Percentiles rank a stretch among this genome's conserved stretches.
Conservation (phyloP, 2,113 vertebrate species). For the Neofelis nebulosa region DNA sequence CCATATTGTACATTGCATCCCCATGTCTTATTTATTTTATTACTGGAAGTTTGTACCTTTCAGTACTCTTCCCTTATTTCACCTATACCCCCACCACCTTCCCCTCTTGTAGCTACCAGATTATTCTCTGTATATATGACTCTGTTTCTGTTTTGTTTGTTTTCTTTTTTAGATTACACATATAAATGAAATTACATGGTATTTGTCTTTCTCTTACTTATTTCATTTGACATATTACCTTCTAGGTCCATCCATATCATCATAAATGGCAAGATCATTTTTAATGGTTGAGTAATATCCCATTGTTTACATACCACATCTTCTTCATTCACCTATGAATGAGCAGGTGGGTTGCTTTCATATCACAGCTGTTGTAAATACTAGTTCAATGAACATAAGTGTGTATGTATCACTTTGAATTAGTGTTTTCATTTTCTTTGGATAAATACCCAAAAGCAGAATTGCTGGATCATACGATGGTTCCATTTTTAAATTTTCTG, state of each 20-base stretch:
- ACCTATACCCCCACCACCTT: neutral
- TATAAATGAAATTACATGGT: neutral
- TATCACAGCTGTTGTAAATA: neutral
- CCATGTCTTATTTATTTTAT: neutral
- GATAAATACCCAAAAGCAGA: neutral
- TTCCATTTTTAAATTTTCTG: neutral
- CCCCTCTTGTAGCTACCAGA: neutral
- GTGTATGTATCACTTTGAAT: neutral
- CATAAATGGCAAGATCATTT: neutral
- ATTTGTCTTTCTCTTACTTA: neutral
- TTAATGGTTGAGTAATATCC: neutral
- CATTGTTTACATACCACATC: neutral
- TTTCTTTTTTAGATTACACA: neutral
- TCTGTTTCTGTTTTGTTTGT: neutral
- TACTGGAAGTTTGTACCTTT: neutral
- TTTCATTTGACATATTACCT: neutral
- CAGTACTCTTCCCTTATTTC: neutral
- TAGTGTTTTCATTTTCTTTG: neutral
- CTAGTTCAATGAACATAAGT: neutral
- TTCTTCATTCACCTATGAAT: neutral
- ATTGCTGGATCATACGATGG: neutral
- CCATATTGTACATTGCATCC: neutral
- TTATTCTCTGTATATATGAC: neutral
- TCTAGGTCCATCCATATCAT: neutral
- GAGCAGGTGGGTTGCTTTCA: neutral